A percentile compares a stretch with the other conserved stretches of the same genome.
Conservation (phyloP, 2,113 vertebrate species). For the Festucalex cinctus region DNA sequence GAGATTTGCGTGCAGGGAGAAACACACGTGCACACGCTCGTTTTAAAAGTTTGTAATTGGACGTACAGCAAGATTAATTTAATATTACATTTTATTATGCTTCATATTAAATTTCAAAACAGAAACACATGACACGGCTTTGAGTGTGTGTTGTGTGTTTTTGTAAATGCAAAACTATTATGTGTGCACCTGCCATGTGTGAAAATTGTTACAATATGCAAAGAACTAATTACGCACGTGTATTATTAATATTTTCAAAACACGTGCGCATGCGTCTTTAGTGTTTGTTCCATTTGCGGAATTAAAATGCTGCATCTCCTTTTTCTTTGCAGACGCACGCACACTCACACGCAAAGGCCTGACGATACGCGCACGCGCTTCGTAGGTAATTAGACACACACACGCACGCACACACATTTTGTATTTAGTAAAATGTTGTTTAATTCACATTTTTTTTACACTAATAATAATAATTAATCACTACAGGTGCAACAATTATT, state of each 20-base stretch:
- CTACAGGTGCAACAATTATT: background rate
- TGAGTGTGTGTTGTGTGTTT: background rate
- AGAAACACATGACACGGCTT: background rate
- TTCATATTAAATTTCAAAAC: background rate
- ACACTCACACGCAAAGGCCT: slow-evolving; percentile 39
- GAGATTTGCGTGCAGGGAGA: background rate
- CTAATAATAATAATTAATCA: background rate
- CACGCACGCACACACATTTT: background rate
- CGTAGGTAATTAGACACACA: slow-evolving; percentile 20
- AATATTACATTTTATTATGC: background rate
- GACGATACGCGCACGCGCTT: slow-evolving; percentile 36
- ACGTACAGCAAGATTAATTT: background rate
- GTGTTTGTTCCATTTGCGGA: slow-evolving; percentile 18
- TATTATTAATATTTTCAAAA: background rate
- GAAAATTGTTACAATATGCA: background rate
- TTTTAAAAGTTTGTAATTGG: background rate
- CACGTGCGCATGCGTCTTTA: background rate
- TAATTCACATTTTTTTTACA: background rate
- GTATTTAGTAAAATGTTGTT: background rate
- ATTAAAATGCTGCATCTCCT: slow-evolving; percentile 26
- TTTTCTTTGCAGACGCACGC: slow-evolving; percentile 34
- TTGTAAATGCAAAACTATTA: background rate
- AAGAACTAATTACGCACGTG: background rate
- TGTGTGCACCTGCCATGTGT: background rate
- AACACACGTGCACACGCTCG: background rate